Percentiles rank a stretch among this genome's conserved stretches.
phyloP scores from a whole-genome alignment of 1,140 invertebrate species.

The Drosophila subpulchrella region DNA sequence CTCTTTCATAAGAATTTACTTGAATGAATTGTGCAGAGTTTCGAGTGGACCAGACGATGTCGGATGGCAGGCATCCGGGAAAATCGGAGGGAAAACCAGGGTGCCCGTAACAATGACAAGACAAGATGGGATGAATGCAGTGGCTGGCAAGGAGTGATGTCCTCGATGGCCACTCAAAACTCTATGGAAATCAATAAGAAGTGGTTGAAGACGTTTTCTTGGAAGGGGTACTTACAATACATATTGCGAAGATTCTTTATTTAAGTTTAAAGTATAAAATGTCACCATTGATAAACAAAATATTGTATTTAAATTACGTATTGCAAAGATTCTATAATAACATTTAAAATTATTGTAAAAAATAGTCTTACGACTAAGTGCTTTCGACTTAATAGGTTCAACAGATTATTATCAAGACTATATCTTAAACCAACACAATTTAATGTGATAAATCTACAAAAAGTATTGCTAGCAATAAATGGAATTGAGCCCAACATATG shows the following conservation, averaged over 20 bases:
- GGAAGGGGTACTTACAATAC: not conserved
- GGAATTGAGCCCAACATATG: constrained; percentile 8
- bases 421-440: not conserved
- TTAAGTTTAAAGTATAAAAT: not conserved
- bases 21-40: constrained; percentile 74
- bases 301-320: no score
- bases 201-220: constrained; percentile 34
- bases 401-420: not conserved
- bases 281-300: not conserved
- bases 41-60: constrained; percentile 41
- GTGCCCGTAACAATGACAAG: constrained; percentile 67
- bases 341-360: not conserved
- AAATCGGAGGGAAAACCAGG: constrained; percentile 1
- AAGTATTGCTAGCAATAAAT: not conserved
- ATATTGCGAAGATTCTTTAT: not conserved
- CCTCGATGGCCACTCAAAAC: constrained; percentile 36
- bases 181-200: constrained; percentile 53
- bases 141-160: constrained; percentile 35
- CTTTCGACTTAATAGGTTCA: not conserved
- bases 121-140: constrained; percentile 46
- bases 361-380: not conserved
- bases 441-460: not conserved
- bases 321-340: no score
- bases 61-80: constrained; percentile 2
- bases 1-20: constrained; percentile 76